Evolutionary conservation across 2,888 invertebrate species (phyloP).

Genomic region (Euplagia quadripunctaria): DNA sequence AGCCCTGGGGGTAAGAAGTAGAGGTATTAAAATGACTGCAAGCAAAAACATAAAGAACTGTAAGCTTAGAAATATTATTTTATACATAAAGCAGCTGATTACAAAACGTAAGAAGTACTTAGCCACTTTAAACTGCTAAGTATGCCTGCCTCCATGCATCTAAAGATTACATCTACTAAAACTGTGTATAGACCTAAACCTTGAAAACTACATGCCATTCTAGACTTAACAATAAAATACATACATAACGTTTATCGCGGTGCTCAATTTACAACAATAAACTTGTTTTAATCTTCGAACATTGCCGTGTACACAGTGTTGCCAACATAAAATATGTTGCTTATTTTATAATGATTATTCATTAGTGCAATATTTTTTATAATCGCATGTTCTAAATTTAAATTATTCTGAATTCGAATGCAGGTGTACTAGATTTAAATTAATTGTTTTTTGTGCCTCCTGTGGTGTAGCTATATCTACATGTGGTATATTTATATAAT

Average conservation of each 20-base stretch:
- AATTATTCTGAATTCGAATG: not conserved
- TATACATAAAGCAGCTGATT: not conserved
- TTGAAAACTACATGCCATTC: conserved; percentile 19
- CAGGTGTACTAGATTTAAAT: too few species aligned
- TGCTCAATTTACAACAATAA: conserved; percentile 19
- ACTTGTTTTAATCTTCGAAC: conserved; percentile 16
- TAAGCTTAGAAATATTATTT: not conserved
- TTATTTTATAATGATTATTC: not conserved
- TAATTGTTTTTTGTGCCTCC: too few species aligned
- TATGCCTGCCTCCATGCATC: not conserved
- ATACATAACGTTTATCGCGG: conserved; percentile 15
- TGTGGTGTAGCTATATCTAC: too few species aligned
- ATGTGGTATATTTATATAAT: too few species aligned
- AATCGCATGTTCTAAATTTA: not conserved
- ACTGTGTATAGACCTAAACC: conserved; percentile 19
- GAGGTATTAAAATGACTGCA: not conserved
- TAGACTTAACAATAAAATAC: conserved; percentile 16
- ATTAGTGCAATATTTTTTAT: not conserved
- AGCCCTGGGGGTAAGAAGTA: too few species aligned
- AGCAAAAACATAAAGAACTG: not conserved
- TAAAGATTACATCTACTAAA: not conserved
- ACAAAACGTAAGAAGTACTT: not conserved
- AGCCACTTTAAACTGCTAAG: not conserved
- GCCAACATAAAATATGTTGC: conserved; percentile 2
- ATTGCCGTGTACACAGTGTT: conserved; percentile 9